Evolutionary conservation across 1,140 invertebrate genomes (phyloP), one percentile per base, ranked within the genome.

Genomic region (Agrypnia vestita): DNA sequence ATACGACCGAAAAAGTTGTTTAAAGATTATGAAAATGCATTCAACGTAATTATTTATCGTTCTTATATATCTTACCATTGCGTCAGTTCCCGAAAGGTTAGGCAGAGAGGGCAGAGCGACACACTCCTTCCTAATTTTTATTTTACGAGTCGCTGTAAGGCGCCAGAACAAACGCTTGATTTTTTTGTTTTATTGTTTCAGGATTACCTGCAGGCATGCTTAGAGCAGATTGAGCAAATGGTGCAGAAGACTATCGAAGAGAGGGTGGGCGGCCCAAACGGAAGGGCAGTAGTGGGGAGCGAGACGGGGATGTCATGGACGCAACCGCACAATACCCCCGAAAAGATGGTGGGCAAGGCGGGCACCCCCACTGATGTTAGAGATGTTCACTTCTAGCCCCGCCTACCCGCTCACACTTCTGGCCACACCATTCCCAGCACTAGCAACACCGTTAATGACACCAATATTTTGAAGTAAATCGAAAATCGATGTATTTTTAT

Each of bases 341-440:
- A 91, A 84, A 93, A 93, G 86, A 88, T 91, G 55, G 86, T 93
- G 86, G 93, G 92, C 84, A 94, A 94, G 87, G 94, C 94, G 53
- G 92, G 92, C 79, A 96, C 95, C 21, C 95, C 95, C 56, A 96
- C 95, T 78, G 95, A 96, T 86, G 94, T 96, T 79, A 90, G 93
- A 81, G 93, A 94, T 85, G 91, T 95, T 79, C 92, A 94, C 86
- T 94, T 94, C 44, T 69, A 69, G 64, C 43, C 44, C 15, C 64
- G 44, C 0, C 11, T 12, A 47, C 9, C 11, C 15, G 15, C 46
- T 47, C 19, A 11, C 25, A 9, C 7, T 47, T 15, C 43, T 35
- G 8, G 61, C 35, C 19, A 51, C 49, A 51, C n/a, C 8, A 51
- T 51, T 51, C 49, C 61, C 35, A 3, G 44, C 49, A 19, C 35